phyloP scores from a whole-genome alignment of 2,113 vertebrate species.

The Ploceus nigricollis region DNA sequence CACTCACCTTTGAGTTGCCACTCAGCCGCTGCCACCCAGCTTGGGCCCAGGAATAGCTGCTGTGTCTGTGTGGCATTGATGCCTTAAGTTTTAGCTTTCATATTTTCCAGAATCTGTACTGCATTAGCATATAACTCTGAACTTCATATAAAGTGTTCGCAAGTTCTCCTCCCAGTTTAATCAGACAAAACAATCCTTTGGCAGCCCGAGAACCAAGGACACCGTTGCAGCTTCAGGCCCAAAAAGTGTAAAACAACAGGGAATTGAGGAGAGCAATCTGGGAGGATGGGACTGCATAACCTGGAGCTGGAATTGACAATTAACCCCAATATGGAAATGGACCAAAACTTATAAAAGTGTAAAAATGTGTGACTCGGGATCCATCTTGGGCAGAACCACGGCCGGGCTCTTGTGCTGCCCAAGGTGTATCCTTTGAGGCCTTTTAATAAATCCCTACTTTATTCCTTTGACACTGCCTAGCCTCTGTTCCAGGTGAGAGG shows the following conservation, averaged over 20 bases:
- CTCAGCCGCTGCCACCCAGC: fast-evolving
- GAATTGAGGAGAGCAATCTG: neutral
- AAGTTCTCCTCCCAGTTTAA: neutral
- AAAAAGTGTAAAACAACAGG: neutral
- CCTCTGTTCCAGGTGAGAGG: neutral
- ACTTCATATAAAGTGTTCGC: neutral
- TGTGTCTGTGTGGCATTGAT: fast-evolving
- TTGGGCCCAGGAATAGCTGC: fast-evolving
- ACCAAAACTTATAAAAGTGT: neutral
- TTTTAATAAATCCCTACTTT: neutral
- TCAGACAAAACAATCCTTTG: neutral
- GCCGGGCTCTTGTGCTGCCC: neutral
- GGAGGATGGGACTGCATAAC: neutral
- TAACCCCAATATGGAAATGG: neutral
- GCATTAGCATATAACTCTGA: neutral
- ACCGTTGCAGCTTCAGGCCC: neutral
- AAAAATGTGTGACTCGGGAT: fast-evolving
- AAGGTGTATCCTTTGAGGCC: neutral
- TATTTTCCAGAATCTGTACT: neutral
- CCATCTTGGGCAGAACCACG: fast-evolving
- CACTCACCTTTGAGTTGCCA: neutral
- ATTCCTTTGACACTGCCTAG: neutral
- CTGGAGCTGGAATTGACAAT: neutral
- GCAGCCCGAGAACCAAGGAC: neutral
- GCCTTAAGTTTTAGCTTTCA: neutral